phyloP scores from a whole-genome alignment of 2,113 vertebrate genomes.

The Sphaerodactylus townsendi region DNA sequence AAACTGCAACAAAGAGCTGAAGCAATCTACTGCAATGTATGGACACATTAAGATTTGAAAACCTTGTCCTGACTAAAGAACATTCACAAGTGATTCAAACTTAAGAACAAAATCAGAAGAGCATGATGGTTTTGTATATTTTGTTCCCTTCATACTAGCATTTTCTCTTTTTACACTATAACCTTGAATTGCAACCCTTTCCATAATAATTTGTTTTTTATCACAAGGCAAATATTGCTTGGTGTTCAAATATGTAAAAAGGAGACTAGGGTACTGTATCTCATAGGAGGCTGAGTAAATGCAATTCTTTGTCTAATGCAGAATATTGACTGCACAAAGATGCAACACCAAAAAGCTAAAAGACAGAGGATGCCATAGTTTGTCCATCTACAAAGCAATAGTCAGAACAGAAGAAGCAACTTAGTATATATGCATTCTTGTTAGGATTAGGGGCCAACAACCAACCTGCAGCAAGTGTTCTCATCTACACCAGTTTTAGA shows the following conservation, averaged over 20 bases:
- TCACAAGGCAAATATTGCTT: too few species aligned
- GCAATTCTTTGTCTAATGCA: neutral
- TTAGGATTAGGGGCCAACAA: neutral
- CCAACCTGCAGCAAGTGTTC: too few species aligned
- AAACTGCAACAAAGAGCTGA: too few species aligned
- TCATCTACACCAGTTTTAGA: neutral
- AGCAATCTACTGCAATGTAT: neutral
- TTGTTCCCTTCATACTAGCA: neutral
- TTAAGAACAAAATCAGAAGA: neutral
- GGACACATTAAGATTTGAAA: neutral
- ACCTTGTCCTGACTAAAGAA: neutral
- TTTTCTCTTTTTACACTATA: neutral
- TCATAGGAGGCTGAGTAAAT: neutral
- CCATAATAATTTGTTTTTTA: neutral
- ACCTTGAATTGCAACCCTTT: neutral
- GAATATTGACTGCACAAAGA: neutral
- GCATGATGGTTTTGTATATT: neutral
- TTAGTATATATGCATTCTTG: neutral
- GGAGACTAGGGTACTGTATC: neutral
- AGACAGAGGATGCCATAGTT: neutral
- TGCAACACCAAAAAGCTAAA: neutral
- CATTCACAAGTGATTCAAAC: neutral
- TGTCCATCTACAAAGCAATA: neutral
- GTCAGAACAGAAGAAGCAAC: neutral
- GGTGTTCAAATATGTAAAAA: neutral